Conservation (phyloP, 2,888 invertebrate species). For the Sinhomidia bicolor region DNA sequence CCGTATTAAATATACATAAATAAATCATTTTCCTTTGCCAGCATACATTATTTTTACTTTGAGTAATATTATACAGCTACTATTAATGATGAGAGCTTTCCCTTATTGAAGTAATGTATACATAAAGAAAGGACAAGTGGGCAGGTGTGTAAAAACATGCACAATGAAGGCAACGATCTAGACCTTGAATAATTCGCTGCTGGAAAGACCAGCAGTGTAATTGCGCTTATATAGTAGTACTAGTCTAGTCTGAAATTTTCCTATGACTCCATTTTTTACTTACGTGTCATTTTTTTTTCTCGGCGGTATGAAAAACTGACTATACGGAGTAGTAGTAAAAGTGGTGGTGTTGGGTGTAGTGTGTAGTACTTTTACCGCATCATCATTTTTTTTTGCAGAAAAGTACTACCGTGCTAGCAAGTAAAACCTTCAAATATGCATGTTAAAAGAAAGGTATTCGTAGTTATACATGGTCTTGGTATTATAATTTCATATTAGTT, state of each 20-base stretch:
- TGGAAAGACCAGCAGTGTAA: neutral
- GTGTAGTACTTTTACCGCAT: neutral
- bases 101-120: too few species aligned
- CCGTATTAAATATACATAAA: too few species aligned
- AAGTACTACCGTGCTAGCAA: too few species aligned
- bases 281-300: slow-evolving; percentile 13
- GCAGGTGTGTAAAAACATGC: slow-evolving; percentile 34
- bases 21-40: too few species aligned
- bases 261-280: slow-evolving; percentile 2
- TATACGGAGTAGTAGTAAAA: neutral
- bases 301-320: neutral
- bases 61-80: too few species aligned
- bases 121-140: slow-evolving; percentile 46
- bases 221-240: neutral
- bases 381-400: neutral
- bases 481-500: neutral
- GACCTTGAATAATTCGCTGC: slow-evolving; percentile 58
- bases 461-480: neutral
- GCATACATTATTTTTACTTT: too few species aligned
- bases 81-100: too few species aligned
- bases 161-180: slow-evolving; percentile 40
- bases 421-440: too few species aligned
- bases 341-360: too few species aligned
- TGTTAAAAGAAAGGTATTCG: too few species aligned
- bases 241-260: neutral